Conservation (phyloP, 2,797 vertebrate species). For the Kryptopterus vitreolus region DNA sequence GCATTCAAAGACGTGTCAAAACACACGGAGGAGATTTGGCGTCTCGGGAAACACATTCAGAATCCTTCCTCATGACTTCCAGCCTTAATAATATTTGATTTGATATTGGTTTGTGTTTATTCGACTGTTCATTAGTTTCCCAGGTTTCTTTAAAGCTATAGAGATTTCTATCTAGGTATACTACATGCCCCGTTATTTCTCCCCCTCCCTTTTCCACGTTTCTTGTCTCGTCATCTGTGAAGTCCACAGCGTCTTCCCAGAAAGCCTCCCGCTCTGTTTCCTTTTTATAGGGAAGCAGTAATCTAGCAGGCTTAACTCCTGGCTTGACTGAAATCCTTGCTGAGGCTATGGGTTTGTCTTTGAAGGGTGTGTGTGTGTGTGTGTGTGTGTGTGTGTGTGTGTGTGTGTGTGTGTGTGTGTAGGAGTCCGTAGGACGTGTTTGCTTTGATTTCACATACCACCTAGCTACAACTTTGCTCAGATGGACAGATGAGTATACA, state of each 20-base stretch:
- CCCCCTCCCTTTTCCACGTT: background rate
- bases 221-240: background rate
- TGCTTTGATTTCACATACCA: constrained; percentile 55
- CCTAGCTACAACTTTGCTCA: constrained; percentile 72
- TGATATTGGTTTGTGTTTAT: no score
- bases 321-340: constrained; percentile 48
- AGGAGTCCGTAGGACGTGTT: background rate
- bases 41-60: background rate
- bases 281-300: constrained; percentile 60
- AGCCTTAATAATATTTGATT: background rate
- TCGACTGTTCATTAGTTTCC: background rate
- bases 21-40: constrained; percentile 2
- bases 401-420: background rate
- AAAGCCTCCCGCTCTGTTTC: constrained; percentile 41
- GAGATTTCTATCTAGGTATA: background rate
- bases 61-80: background rate
- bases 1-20: constrained; percentile 25
- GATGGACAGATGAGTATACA: constrained; percentile 66
- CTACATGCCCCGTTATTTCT: background rate
- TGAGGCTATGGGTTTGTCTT: constrained; percentile 52
- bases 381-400: constrained; percentile 17
- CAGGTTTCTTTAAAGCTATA: background rate
- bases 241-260: constrained; percentile 28
- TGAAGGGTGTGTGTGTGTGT: constrained; percentile 41
- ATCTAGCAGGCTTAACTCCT: constrained; percentile 57